Percentiles rank a stretch among this genome's conserved stretches.
These are phyloP conservation scores for Erinaceus europaeus DNA, from an alignment of 2,113 vertebrate species.

Conservation along the genomic window DNA sequence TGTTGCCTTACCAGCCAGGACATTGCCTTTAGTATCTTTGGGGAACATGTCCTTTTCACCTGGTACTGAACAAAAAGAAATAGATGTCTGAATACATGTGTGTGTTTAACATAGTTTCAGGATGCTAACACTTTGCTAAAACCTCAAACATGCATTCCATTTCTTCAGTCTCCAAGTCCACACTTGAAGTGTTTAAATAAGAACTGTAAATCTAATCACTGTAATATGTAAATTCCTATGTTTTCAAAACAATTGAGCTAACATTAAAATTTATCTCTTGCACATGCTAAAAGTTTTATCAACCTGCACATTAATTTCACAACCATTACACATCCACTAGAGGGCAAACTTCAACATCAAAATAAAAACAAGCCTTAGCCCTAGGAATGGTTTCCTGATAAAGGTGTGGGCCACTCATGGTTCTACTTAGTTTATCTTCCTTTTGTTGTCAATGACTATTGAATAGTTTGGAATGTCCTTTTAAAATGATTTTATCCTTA, in stretches of 20 bases:
- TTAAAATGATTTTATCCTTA: background rate
- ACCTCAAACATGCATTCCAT: background rate
- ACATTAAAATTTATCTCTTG: background rate
- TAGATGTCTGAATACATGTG: background rate
- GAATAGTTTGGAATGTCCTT: background rate
- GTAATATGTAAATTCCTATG: background rate
- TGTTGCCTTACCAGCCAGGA: slow-evolving; percentile 74
- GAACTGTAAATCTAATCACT: background rate
- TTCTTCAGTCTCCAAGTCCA: background rate
- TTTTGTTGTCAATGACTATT: accelerated
- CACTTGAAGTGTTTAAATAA: background rate
- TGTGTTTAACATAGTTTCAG: background rate
- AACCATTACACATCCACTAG: background rate
- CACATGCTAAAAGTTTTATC: background rate
- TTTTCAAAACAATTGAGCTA: background rate
- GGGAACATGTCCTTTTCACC: slow-evolving; percentile 82
- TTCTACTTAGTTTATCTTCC: no score
- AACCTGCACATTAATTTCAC: background rate
- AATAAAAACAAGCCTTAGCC: background rate
- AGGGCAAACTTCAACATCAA: background rate
- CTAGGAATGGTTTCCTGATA: background rate
- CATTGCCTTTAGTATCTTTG: slow-evolving; percentile 81
- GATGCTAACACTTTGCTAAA: background rate
- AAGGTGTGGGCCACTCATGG: background rate
- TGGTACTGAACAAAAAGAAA: slow-evolving; percentile 64